Base-by-base conservation (phyloP, 2,888 invertebrate genomes). In the Drosophila fulvimacula region DNA sequence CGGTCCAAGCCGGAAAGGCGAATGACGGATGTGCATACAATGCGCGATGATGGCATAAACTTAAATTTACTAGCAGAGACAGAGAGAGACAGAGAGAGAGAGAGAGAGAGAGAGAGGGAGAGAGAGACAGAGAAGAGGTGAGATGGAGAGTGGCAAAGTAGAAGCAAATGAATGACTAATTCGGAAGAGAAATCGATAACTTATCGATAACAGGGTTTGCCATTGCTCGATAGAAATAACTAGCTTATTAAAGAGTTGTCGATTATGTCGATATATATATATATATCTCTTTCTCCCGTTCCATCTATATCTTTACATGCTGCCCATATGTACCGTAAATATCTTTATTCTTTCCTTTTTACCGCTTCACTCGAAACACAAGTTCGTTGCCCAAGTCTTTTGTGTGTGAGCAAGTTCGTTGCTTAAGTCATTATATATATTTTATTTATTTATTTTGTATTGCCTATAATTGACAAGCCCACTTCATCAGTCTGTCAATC, bases 1-100 rank as follows among this genome's bases (percentile, higher is more conserved):
- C 55, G 68, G 69, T 70, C 51, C 44, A 62, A 59, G 51, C 58
- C 81, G 76, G 56, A 79, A 69, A 53, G 76, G 69, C 64, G 63
- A 69, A 69, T 68, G 78, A 55, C 68, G 65, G 71, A 79, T 79
- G 64, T 63, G 27, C 38, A 42, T 64, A 52, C 53, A 56, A 34
- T 57, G 19, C 27, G 34, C 48, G 46, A 30, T 56, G 55, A 34
- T 61, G 44, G 71, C 32, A 41, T 41, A 6, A 36, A 39, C 32
- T 21, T 17, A 6, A 21, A 11, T 60, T 52, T 38, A 11, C 24
- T n/a, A 11, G 15, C 21, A 36, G 7, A 7, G n/a, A 17, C 11
- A 9, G 38, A 13, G 41, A 10, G 36, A 21, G 36, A 41, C 42
- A 39, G 42, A 38, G 44, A 52, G 44, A 3, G 5, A 17, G 17